Base-by-base conservation (phyloP, 2,888 invertebrate genomes). In the Andrena fulva region DNA sequence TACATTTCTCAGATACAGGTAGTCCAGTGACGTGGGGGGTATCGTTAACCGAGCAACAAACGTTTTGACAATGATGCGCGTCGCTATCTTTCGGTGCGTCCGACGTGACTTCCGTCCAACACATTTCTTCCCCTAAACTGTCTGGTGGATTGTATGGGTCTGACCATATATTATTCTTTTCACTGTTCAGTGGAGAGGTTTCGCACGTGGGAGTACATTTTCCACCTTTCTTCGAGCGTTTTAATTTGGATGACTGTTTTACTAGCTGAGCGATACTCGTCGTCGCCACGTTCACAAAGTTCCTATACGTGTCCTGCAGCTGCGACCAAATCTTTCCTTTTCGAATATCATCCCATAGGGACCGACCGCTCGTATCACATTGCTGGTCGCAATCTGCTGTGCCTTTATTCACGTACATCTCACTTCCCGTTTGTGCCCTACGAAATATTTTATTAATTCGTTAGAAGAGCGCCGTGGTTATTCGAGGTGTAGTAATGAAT, bases 251-350 rank as follows among this genome's bases (percentile, higher is more conserved):
- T 7, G 78, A 67, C 56, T 80, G 84, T 52, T 76, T 86, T 24
- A 76, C 54, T 24, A 79, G 31, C 0, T 80, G 84, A 54, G 54
- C 12, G 63, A 87, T 8, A 31, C 72, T 73, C 6, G 80, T 48
- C 0, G 76, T 20, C 0, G 81, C 77, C 24, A 76, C 31, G 59
- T 75, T 80, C 27, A 85, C 31, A 10, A 85, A 66, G 68, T 56
- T 76, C 60, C 64, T 87, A 16, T 77, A 87, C 42, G 74, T 70
- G 27, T 83, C 81, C 6, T 86, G 87, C 31, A 86, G 5, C 27
- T 74, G 84, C 20, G 71, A 71, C 85, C 85, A 85, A 50, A 84
- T 35, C 50, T 80, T 87, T 33, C 76, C 66, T 33, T 60, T 77
- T 24, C 80, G 84, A 29, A 79, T 74, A 35, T 80, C 77, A 12